Evolutionary conservation across 2,888 invertebrate genomes (phyloP).

Genomic region (Andrena bucephala): DNA sequence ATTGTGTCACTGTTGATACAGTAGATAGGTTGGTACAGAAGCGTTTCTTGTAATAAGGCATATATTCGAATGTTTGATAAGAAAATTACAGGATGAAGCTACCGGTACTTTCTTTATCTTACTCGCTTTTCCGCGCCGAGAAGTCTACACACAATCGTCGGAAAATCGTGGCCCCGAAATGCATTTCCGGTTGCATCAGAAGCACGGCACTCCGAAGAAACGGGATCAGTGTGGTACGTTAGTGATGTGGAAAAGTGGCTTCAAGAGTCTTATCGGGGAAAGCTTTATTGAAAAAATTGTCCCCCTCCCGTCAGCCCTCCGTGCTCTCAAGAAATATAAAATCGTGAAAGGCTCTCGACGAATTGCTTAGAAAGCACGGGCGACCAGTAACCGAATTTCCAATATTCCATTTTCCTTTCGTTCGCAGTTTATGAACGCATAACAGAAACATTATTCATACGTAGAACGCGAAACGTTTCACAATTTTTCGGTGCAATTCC

Average conservation of each 20-base stretch:
- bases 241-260: slow-evolving; percentile 63
- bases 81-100: no score
- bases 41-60: background rate
- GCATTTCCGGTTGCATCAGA: slow-evolving; percentile 39
- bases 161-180: slow-evolving; percentile 27
- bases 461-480: background rate
- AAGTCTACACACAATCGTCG: slow-evolving; percentile 1
- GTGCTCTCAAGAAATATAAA: slow-evolving; percentile 48
- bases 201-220: slow-evolving; percentile 30
- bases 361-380: slow-evolving; percentile 29
- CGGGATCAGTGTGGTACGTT: slow-evolving; percentile 42
- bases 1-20: background rate
- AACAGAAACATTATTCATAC: slow-evolving; percentile 6
- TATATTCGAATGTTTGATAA: background rate
- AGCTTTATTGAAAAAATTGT: slow-evolving; percentile 56
- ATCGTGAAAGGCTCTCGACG: slow-evolving; percentile 22
- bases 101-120: background rate
- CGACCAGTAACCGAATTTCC: background rate
- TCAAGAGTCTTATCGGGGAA: slow-evolving; percentile 47
- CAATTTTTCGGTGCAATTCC: slow-evolving; percentile 36
- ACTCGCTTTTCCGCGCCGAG: background rate
- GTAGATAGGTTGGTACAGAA: background rate
- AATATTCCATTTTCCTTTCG: slow-evolving; percentile 8
- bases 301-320: background rate
- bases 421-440: background rate